A percentile compares a stretch with the other conserved stretches of the same genome.
Evolutionary conservation across 2,888 invertebrate species (phyloP).

Genomic region (Lithophane semibrunnea): DNA sequence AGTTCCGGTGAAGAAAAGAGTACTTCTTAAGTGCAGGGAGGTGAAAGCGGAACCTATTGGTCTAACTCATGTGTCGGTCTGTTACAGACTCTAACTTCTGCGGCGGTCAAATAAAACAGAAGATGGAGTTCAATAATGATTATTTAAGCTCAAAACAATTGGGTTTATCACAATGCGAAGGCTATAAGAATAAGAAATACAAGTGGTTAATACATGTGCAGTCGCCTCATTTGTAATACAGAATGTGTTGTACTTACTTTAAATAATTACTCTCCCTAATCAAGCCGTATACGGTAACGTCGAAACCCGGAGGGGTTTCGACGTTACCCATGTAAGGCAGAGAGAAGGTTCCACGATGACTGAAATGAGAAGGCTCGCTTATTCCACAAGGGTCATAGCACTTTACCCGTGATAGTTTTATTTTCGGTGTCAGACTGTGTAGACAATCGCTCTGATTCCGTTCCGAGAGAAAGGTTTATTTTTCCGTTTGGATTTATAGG

Average conservation of each 20-base stretch:
- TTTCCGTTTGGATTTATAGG: conserved; percentile 63
- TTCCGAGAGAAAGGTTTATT: conserved; percentile 55
- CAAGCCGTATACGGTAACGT: conserved; percentile 18
- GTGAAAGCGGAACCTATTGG: conserved; percentile 54
- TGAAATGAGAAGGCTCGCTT: conserved; percentile 40
- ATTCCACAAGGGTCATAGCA: conserved; percentile 46
- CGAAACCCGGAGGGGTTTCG: too few relatives aligned
- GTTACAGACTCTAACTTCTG: conserved; percentile 23
- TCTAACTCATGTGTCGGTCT: conserved; percentile 41
- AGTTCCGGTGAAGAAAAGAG: conserved; percentile 37
- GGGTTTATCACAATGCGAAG: background rate
- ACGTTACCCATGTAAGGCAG: conserved; percentile 21
- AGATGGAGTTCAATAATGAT: background rate
- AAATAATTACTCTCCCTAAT: conserved; percentile 43
- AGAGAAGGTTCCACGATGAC: conserved; percentile 17
- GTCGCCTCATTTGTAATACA: conserved; percentile 25
- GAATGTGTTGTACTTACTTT: conserved; percentile 16
- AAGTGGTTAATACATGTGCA: conserved; percentile 3
- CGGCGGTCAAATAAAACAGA: conserved; percentile 23
- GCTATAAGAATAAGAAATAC: background rate
- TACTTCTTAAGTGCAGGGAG: conserved; percentile 35
- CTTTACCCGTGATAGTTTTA: conserved; percentile 56
- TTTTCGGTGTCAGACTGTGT: conserved; percentile 55
- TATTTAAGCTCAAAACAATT: background rate
- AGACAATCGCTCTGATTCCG: conserved; percentile 52